Evolutionary conservation across 2,797 vertebrate species (phyloP).

Genomic region (Alcedo quadribrachys): DNA sequence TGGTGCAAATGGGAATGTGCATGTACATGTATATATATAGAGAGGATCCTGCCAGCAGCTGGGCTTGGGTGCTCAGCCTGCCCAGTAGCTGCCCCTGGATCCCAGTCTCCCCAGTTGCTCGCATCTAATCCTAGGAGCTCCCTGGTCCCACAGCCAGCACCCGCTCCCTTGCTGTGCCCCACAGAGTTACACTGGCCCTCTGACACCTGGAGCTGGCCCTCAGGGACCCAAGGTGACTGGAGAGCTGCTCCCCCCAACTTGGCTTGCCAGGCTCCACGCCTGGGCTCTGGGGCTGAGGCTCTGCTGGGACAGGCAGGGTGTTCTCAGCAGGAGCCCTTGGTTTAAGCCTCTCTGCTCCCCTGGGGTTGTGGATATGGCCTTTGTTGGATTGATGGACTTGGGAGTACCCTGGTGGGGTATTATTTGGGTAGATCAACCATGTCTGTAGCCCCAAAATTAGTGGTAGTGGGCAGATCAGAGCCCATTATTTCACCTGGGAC

Average conservation of each 20-base stretch:
- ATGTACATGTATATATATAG: rapidly evolving
- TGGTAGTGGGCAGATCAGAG: neutral
- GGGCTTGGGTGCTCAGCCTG: neutral
- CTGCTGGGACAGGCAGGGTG: neutral
- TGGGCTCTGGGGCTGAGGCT: neutral
- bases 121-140: neutral
- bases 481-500: neutral
- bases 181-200: rapidly evolving
- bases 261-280: neutral
- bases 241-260: neutral
- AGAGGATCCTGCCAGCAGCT: neutral
- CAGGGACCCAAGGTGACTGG: neutral
- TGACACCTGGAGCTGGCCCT: neutral
- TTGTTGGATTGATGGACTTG: neutral
- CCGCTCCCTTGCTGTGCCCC: rapidly evolving
- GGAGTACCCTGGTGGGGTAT: neutral
- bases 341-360: neutral
- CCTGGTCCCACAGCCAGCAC: neutral
- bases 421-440: neutral
- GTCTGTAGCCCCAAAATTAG: neutral
- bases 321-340: neutral
- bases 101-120: neutral
- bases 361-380: neutral
- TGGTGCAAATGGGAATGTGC: no score
- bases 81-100: neutral